Conservation (phyloP, 2,797 vertebrate genomes). For the Darevskia mixta region DNA sequence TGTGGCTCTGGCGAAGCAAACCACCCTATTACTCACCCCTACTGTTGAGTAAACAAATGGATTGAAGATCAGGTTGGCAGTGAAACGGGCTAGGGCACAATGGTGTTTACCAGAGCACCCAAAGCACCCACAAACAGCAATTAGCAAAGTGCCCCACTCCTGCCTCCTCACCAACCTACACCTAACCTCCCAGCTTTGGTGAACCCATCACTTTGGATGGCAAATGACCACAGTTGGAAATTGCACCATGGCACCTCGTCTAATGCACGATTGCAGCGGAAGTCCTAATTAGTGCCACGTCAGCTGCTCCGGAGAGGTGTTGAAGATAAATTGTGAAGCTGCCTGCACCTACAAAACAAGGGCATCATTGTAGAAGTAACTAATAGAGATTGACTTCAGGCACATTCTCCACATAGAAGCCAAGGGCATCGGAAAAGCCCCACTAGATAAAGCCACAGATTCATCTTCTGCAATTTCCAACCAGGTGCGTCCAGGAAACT, state of each 20-base stretch:
- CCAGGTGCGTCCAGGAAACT: background rate
- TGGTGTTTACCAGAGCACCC: conserved; percentile 4
- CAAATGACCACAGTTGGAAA: background rate
- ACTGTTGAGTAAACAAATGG: conserved; percentile 39
- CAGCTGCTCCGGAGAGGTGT: conserved; percentile 9
- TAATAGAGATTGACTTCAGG: background rate
- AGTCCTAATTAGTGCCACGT: conserved; percentile 10
- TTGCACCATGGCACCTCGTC: conserved; percentile 17
- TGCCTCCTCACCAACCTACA: background rate
- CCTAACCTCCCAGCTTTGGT: conserved; percentile 11
- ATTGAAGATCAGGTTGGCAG: conserved; percentile 24
- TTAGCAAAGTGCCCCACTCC: background rate
- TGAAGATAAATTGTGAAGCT: rapidly evolving
- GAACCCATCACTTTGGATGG: conserved; percentile 31
- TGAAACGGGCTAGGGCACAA: background rate
- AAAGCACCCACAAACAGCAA: conserved; percentile 30
- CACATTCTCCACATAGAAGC: background rate
- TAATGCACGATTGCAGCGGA: conserved; percentile 26
- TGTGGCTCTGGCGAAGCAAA: conserved; percentile 67
- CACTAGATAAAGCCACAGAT: background rate
- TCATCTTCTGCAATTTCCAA: background rate
- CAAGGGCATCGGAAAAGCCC: background rate
- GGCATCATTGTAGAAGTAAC: rapidly evolving
- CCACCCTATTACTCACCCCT: conserved; percentile 54
- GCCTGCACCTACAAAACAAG: rapidly evolving